Percentiles rank a stretch among this genome's conserved stretches.
These are phyloP conservation scores for Meganola albula DNA, from an alignment of 2,888 invertebrate genomes.

Conservation along the genomic window DNA sequence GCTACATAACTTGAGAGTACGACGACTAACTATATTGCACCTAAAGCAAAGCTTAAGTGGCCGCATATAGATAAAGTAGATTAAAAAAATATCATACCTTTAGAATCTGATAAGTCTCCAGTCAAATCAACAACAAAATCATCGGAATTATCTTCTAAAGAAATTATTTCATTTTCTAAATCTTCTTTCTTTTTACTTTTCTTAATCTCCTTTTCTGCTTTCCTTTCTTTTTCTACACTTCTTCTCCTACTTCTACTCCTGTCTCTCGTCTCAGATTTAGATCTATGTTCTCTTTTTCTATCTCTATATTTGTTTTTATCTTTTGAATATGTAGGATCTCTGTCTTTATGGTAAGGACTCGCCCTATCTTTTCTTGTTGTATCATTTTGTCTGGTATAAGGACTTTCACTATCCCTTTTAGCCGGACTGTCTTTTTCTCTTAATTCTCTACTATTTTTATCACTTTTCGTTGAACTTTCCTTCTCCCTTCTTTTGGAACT, in stretches of 20 bases:
- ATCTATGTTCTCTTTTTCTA: conserved; percentile 43
- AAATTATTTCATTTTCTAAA: conserved; percentile 58
- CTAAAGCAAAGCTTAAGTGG: no score
- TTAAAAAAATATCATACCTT: conserved; percentile 37
- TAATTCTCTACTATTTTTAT: conserved; percentile 17
- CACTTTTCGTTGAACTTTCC: conserved; percentile 8
- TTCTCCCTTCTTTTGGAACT: not conserved
- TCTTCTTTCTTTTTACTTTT: conserved; percentile 42
- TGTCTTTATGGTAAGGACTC: conserved; percentile 22
- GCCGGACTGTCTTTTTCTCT: conserved; percentile 17
- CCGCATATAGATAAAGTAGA: not conserved
- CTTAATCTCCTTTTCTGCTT: conserved; percentile 35
- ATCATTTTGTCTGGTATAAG: conserved; percentile 21
- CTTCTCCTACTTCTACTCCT: conserved; percentile 28
- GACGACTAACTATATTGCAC: no score
- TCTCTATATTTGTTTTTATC: conserved; percentile 50
- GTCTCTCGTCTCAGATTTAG: conserved; percentile 48
- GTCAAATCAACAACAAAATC: conserved; percentile 80
- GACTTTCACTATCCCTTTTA: conserved; percentile 15
- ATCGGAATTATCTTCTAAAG: conserved; percentile 62
- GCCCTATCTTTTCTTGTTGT: no score
- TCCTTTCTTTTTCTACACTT: conserved; percentile 33
- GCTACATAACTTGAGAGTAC: no score
- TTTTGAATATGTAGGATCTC: conserved; percentile 31
- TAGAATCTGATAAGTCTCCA: conserved; percentile 71